A percentile compares a stretch with the other conserved stretches of the same genome.
Conservation (phyloP, 2,113 vertebrate genomes). For the Lipotes vexillifer region DNA sequence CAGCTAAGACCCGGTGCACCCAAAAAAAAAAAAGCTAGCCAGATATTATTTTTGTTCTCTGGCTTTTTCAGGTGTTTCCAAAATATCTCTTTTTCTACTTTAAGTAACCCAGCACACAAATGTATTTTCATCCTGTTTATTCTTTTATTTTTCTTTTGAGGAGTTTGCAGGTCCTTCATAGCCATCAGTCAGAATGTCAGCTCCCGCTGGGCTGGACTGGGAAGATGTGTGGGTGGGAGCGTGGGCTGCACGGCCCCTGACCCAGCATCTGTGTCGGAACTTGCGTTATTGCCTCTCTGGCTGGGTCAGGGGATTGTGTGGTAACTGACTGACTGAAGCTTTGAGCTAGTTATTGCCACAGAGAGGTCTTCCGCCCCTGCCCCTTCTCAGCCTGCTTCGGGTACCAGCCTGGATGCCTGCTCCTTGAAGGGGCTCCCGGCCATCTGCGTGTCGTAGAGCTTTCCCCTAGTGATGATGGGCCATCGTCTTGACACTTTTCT, state of each 20-base stretch:
- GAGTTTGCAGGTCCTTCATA: neutral
- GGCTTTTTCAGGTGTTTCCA: neutral
- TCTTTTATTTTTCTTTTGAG: neutral
- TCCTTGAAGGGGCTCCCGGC: neutral
- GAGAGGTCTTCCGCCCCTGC: neutral
- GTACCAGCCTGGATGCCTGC: fast-evolving
- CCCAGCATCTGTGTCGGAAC: fast-evolving
- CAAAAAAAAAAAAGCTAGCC: neutral
- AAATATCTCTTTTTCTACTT: neutral
- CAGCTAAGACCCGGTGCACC: no score
- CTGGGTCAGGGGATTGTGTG: neutral
- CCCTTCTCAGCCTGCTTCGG: neutral
- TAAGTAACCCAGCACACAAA: neutral
- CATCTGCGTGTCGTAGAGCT: neutral
- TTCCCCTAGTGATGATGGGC: neutral
- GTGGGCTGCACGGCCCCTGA: neutral
- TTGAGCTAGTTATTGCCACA: neutral
- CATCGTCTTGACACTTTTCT: neutral
- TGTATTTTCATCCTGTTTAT: neutral
- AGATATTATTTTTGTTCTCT: neutral
- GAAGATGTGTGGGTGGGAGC: neutral
- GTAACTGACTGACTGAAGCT: neutral
- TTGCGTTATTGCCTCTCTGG: neutral
- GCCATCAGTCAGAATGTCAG: neutral
- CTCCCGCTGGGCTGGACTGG: neutral